Base-by-base conservation (phyloP, 2,797 vertebrate species). In the Falco columbarius region DNA sequence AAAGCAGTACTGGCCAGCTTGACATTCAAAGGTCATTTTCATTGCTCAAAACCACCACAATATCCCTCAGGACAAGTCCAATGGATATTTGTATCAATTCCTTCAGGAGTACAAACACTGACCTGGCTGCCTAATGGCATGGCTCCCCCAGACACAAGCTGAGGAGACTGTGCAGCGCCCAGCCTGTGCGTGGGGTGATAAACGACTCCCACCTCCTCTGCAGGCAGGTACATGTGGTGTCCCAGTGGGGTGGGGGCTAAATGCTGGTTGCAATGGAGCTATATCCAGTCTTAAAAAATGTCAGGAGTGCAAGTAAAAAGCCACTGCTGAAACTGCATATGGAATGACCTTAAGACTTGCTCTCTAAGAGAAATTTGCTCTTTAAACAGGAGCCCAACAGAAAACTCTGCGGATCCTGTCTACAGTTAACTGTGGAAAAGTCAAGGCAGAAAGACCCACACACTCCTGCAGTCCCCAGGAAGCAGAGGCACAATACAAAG, bases 21-120 rank as follows among this genome's bases (percentile, higher is more conserved):
- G 94, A 93, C 96, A 88, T 96, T 93, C 88, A 86, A 80, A 76
- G 88, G 79, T 93, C 70, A 29, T 63, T 27, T 86, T 89, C 76
- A 59, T 26, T 46, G 47, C 40, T 70, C 62, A 62, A 86, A 82
- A 62, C 4, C 59, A n/a, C 46, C 47, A 10, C 6, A 8, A n/a
- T 16, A 62, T 76, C 82, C 80, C 73, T 21, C 80, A 79, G 73
- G 81, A 81, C 3, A 9, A 49, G 54, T 30, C 51, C 62, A 9
- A 4, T 2, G 76, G 51, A 15, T 52, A 12, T 7, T 75, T 21
- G 19, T 27, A 71, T 81, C 9, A 55, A 40, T 61, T 91, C 38
- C 68, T 76, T 5, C 23, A 76, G 74, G 29, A 89, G 20, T 24
- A 55, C 63, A 66, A 63, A n/a, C 82, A 42, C n/a, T 86, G 63